A percentile compares a stretch with the other conserved stretches of the same genome.
Evolutionary conservation across 2,888 invertebrate genomes (phyloP).

Genomic region (Temnothorax rugatulus): DNA sequence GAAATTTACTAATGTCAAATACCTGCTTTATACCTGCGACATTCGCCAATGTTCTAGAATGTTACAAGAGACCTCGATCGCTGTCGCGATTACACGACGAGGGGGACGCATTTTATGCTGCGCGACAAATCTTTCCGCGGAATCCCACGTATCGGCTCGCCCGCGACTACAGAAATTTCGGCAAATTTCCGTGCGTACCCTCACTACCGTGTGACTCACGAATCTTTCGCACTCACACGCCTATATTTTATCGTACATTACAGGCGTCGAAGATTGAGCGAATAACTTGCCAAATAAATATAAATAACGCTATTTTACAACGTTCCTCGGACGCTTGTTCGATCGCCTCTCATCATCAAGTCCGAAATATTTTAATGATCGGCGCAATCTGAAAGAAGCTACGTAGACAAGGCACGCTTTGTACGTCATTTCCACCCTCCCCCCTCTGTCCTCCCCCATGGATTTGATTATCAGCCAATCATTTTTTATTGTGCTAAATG

Average conservation of each 20-base stretch:
- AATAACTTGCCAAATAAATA: slow-evolving; percentile 18
- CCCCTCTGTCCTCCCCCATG: neutral
- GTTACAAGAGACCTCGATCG: neutral
- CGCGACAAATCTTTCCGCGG: slow-evolving; percentile 47
- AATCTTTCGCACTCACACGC: slow-evolving; percentile 11
- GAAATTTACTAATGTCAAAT: neutral
- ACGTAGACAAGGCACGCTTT: neutral
- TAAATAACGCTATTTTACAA: slow-evolving; percentile 40
- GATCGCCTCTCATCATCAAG: neutral
- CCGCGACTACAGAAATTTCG: slow-evolving; percentile 29
- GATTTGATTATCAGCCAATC: neutral
- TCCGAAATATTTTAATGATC: slow-evolving; percentile 13
- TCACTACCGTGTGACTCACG: slow-evolving; percentile 27
- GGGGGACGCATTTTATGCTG: slow-evolving; percentile 4
- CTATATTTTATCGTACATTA: slow-evolving; percentile 33
- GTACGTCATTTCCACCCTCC: neutral
- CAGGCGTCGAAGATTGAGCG: slow-evolving; percentile 7
- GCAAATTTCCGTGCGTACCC: slow-evolving; percentile 20
- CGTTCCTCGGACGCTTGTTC: slow-evolving; percentile 6
- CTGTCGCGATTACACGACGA: slow-evolving; percentile 6
- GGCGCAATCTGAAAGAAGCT: neutral
- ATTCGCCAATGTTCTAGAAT: slow-evolving; percentile 4
- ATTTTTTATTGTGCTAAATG: neutral
- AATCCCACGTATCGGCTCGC: slow-evolving; percentile 27
- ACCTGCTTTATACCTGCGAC: too few species aligned